These are phyloP conservation scores for Scartelaos histophorus DNA, from an alignment of 2,113 vertebrate species.

Conservation along the genomic window DNA sequence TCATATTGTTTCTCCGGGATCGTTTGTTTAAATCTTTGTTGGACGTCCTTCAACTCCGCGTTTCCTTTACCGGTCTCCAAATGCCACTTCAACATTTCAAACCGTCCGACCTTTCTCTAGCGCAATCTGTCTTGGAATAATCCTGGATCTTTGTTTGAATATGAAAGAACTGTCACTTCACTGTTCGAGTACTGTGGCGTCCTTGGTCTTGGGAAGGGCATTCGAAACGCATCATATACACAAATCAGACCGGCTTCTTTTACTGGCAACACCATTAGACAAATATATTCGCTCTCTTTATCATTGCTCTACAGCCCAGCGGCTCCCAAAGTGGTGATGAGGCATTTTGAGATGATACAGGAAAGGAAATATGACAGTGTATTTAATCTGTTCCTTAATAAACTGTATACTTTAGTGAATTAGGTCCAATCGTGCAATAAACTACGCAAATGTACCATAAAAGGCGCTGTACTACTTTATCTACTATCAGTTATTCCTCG, in stretches of 20 bases:
- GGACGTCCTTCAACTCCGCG: neutral
- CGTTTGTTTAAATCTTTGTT: neutral
- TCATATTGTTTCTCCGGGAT: neutral
- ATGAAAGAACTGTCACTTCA: neutral
- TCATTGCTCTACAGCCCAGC: too few relatives aligned
- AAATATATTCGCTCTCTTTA: too few relatives aligned
- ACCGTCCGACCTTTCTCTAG: neutral
- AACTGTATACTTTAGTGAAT: too few relatives aligned
- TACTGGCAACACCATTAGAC: too few relatives aligned
- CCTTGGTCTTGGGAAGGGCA: neutral
- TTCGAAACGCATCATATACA: neutral
- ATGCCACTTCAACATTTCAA: slow-evolving; percentile 6
- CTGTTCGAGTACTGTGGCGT: neutral
- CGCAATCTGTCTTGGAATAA: neutral
- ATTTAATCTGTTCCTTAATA: too few relatives aligned
- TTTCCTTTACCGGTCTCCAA: neutral
- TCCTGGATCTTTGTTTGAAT: neutral
- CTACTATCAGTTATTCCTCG: too few relatives aligned
- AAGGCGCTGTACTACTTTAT: too few relatives aligned
- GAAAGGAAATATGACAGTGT: too few relatives aligned
- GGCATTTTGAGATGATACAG: too few relatives aligned
- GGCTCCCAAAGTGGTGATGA: too few relatives aligned
- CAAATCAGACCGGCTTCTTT: neutral
- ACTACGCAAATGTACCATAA: too few relatives aligned
- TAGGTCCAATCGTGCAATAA: too few relatives aligned